phyloP scores from a whole-genome alignment of 2,888 invertebrate genomes.

The Ectobius pallidus region DNA sequence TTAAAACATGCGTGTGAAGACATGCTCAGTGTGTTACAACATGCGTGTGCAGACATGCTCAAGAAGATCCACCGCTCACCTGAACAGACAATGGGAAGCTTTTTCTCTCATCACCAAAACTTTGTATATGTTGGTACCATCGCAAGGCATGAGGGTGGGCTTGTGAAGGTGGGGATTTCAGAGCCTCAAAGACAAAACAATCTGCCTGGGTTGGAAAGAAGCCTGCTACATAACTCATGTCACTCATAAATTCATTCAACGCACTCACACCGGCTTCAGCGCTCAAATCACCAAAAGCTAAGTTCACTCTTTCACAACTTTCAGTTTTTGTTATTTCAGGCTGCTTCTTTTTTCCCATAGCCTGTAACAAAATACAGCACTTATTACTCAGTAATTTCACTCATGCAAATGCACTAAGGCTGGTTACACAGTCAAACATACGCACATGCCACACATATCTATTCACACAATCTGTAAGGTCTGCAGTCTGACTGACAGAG shows the following conservation, averaged over 20 bases:
- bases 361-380: slow-evolving; percentile 8
- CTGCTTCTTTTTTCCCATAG: slow-evolving; percentile 9
- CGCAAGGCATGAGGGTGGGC: slow-evolving; percentile 44
- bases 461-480: too few relatives aligned
- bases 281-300: slow-evolving; percentile 21
- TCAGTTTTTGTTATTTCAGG: background rate
- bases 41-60: too few relatives aligned
- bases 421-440: too few relatives aligned
- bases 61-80: slow-evolving; percentile 41
- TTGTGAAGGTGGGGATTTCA: slow-evolving; percentile 38
- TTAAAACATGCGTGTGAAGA: too few relatives aligned
- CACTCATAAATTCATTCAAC: slow-evolving; percentile 42
- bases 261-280: slow-evolving; percentile 10
- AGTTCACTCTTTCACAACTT: background rate
- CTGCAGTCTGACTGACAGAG: too few relatives aligned
- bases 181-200: slow-evolving; percentile 40
- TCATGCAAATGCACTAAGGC: too few relatives aligned
- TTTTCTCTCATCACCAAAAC: slow-evolving; percentile 41
- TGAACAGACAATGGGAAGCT: slow-evolving; percentile 37
- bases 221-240: slow-evolving; percentile 47
- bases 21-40: too few relatives aligned
- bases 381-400: too few relatives aligned
- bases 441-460: too few relatives aligned
- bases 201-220: slow-evolving; percentile 45
- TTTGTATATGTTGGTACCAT: slow-evolving; percentile 45